Evolutionary conservation across 2,888 invertebrate species (phyloP), one percentile per base, ranked within the genome.

Genomic region (Adela reaumurella): DNA sequence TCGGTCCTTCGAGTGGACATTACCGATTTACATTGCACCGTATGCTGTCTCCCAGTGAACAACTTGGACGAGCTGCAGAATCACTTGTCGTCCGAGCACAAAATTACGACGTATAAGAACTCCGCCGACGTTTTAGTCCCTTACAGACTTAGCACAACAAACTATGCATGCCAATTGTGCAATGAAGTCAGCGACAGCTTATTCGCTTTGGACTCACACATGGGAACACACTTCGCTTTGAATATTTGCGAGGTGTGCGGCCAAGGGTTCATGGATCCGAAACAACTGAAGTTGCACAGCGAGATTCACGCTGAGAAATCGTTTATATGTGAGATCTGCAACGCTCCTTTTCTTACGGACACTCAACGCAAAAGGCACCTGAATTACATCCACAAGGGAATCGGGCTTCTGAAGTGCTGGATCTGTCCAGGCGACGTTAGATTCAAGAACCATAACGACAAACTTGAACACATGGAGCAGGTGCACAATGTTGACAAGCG

Each of bases 241-340:
- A 80, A 76, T 48, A 74, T 73, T 46, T 80, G 80, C 49, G 69
- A 71, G 18, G 74, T 74, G 56, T 80, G 80, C 54, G 77, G 74
- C 0, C 68, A 62, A 0, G 76, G 74, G 0, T 79, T 76, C 51
- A 73, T 76, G 0, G 77, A 78, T 0, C 76, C 76, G 29, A 72
- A 74, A 1, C 74, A 76, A 0, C 54, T 81, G n/a, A 63, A 74
- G 28, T 76, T 78, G 46, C 80, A 80, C 55, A 70, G 65, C 0
- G 76, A 74, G 54, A 78, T 74, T 0, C 80, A 80, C 56, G 73
- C 35, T 4, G 35, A 14, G 35, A 74, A 76, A 72, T 67, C 68
- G 50, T 72, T 67, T 45, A 64, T 59, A 28, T 77, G 77, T 48
- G 76, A 74, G 14, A 77, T 76, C 56, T 78, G 77, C 47, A 76